Conservation (phyloP, 2,888 invertebrate genomes). For the Agonopterix arenella region DNA sequence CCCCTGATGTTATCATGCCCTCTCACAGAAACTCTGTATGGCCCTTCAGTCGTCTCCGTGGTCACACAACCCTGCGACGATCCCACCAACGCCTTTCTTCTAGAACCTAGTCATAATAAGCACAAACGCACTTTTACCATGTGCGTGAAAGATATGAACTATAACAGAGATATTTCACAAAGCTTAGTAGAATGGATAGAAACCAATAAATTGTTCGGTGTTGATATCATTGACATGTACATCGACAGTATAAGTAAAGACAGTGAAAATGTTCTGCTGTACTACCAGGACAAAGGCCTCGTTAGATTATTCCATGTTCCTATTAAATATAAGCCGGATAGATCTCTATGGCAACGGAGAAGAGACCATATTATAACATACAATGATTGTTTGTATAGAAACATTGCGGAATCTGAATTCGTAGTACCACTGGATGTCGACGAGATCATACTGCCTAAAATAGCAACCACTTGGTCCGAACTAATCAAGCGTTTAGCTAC, state of each 20-base stretch:
- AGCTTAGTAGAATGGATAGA: slow-evolving; percentile 84
- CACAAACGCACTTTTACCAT: slow-evolving; percentile 74
- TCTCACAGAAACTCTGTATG: slow-evolving; percentile 58
- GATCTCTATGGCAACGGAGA: slow-evolving; percentile 79
- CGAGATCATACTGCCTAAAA: slow-evolving; percentile 83
- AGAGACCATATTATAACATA: slow-evolving; percentile 85
- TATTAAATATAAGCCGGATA: slow-evolving; percentile 57
- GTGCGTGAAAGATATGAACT: slow-evolving; percentile 85
- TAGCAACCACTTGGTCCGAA: slow-evolving; percentile 74
- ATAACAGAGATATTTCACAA: slow-evolving; percentile 77
- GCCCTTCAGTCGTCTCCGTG: slow-evolving; percentile 63
- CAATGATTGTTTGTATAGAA: slow-evolving; percentile 87
- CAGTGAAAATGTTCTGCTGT: slow-evolving; percentile 71
- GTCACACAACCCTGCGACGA: slow-evolving; percentile 69
- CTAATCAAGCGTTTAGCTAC: slow-evolving; percentile 66
- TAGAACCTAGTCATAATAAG: slow-evolving; percentile 31
- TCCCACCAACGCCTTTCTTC: slow-evolving; percentile 52
- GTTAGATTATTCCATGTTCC: slow-evolving; percentile 71
- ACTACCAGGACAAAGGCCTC: slow-evolving; percentile 70
- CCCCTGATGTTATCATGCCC: slow-evolving; percentile 81
- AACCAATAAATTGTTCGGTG: slow-evolving; percentile 81
- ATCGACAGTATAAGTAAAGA: slow-evolving; percentile 76
- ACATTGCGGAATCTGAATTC: slow-evolving; percentile 79
- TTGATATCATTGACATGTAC: slow-evolving; percentile 80
- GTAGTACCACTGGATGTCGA: slow-evolving; percentile 84